These are phyloP conservation scores for Oreonectes daqikongensis DNA, from an alignment of 2,797 vertebrate genomes.

Conservation along the genomic window DNA sequence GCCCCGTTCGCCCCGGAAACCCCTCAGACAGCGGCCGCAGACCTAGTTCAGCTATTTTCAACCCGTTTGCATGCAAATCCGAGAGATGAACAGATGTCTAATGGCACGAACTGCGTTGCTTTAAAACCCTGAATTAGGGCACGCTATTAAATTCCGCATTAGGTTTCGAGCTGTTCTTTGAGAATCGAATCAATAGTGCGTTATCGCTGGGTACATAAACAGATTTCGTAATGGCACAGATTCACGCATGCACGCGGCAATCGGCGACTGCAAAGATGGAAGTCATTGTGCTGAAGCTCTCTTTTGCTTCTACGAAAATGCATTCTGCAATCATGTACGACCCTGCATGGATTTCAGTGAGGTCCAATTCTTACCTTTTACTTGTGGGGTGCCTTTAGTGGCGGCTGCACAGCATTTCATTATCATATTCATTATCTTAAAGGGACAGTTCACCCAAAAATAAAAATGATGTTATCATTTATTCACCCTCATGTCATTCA, in stretches of 20 bases:
- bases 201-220: constrained; percentile 3
- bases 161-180: background rate
- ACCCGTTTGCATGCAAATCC: constrained; percentile 38
- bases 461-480: too few relatives aligned
- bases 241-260: constrained; percentile 16
- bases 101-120: constrained; percentile 10
- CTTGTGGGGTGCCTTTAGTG: background rate
- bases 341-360: constrained; percentile 6
- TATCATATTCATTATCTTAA: too few relatives aligned
- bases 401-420: background rate
- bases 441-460: too few relatives aligned
- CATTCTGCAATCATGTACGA: background rate
- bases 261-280: background rate
- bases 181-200: constrained; percentile 7
- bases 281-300: background rate
- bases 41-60: constrained; percentile 34
- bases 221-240: constrained; percentile 16
- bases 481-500: too few relatives aligned
- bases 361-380: background rate
- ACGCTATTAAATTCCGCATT: constrained; percentile 5
- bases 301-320: background rate
- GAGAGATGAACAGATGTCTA: constrained; percentile 49
- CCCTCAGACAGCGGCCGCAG: constrained; percentile 8
- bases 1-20: constrained; percentile 31
- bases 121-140: constrained; percentile 16